These are phyloP conservation scores for Syngnathus acus DNA, from an alignment of 2,797 vertebrate genomes.

Conservation along the genomic window DNA sequence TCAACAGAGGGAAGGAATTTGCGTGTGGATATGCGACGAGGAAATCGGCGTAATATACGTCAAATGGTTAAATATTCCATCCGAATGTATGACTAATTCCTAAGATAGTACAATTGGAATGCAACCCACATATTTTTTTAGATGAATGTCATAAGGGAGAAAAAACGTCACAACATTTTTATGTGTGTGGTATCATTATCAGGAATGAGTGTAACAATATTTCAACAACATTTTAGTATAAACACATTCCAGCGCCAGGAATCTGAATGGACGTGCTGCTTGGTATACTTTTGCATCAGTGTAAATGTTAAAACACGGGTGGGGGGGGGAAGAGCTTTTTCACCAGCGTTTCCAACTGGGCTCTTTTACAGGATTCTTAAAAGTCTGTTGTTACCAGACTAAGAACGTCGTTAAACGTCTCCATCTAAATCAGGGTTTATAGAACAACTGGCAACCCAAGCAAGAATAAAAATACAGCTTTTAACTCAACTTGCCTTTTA, in stretches of 20 bases:
- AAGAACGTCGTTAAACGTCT: conserved; percentile 11
- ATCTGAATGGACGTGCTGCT: not conserved
- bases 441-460: not conserved
- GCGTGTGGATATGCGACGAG: conserved; percentile 3
- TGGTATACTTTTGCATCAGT: not conserved
- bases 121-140: not conserved
- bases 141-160: not conserved
- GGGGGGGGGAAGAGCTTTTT: not conserved
- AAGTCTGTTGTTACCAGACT: conserved; percentile 15
- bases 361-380: conserved; percentile 12
- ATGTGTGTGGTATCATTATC: not conserved
- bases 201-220: not conserved
- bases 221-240: not conserved
- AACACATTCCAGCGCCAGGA: not conserved
- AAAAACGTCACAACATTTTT: not conserved
- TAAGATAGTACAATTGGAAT: not conserved
- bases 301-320: not conserved
- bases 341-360: not conserved
- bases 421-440: conserved; percentile 2
- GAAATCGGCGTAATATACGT: not conserved
- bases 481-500: not conserved
- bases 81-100: not conserved
- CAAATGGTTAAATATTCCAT: not conserved
- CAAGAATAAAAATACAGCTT: conserved; percentile 1
- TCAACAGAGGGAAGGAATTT: conserved; percentile 26